phyloP scores from a whole-genome alignment of 2,888 invertebrate genomes.

The Parasteatoda lunata region DNA sequence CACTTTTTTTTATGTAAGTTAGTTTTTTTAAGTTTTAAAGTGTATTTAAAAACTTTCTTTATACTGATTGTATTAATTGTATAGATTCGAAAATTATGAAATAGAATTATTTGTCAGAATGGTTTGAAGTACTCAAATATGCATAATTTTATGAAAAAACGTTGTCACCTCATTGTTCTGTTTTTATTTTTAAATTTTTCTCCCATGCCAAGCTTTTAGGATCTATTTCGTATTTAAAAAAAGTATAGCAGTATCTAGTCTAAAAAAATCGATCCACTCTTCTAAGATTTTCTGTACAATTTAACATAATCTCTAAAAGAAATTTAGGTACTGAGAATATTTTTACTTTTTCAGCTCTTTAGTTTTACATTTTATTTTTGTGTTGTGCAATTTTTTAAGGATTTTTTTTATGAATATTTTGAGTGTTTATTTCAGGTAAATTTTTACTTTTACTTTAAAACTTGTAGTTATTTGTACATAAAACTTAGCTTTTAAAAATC shows the following conservation, averaged over 20 bases:
- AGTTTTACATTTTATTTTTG: conserved; percentile 17
- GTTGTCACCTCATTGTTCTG: no score
- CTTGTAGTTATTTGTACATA: conserved; percentile 50
- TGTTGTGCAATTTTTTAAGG: conserved; percentile 6
- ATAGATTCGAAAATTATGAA: no score
- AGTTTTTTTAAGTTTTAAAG: no score
- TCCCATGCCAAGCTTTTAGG: neutral
- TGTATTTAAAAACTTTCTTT: no score
- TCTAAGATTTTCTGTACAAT: no score
- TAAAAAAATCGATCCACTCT: neutral
- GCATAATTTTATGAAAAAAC: no score
- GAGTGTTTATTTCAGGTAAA: conserved; percentile 7
- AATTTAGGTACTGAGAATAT: neutral
- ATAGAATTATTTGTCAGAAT: no score
- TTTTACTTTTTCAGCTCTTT: neutral
- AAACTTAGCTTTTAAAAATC: conserved; percentile 32
- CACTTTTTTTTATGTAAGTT: no score
- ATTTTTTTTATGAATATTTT: neutral
- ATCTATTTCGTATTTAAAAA: neutral
- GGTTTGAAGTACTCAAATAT: no score
- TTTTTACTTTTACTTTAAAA: conserved; percentile 25
- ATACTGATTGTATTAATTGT: no score
- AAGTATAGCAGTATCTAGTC: neutral
- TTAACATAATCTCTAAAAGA: neutral
- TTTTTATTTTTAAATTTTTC: neutral